A percentile compares a stretch with the other conserved stretches of the same genome.
These are phyloP conservation scores for Dasyprocta punctata DNA, from an alignment of 2,113 vertebrate genomes.

Conservation along the genomic window DNA sequence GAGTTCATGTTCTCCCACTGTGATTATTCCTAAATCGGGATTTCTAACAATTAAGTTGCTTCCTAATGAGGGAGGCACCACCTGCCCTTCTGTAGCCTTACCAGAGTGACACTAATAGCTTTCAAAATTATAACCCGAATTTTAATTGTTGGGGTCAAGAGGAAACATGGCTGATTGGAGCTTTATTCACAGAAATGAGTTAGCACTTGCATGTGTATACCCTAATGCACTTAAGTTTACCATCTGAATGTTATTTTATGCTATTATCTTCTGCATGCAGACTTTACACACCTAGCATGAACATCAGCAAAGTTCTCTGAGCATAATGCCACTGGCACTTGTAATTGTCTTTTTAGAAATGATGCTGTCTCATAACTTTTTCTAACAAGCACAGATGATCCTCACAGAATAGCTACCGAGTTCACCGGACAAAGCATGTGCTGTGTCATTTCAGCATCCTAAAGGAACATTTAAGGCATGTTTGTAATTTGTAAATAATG, in stretches of 20 bases:
- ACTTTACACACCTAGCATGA: conserved; percentile 46
- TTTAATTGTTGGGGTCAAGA: conserved; percentile 19
- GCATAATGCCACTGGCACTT: background rate
- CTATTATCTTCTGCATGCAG: conserved; percentile 54
- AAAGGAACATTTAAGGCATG: conserved; percentile 13
- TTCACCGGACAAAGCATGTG: background rate
- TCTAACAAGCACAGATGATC: background rate
- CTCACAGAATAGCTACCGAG: background rate
- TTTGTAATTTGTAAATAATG: conserved; percentile 66
- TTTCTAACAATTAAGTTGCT: background rate
- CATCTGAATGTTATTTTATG: conserved; percentile 28
- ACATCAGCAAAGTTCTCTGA: background rate
- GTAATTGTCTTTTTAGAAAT: conserved; percentile 11
- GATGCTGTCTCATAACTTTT: conserved; percentile 23
- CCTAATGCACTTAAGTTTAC: conserved; percentile 23
- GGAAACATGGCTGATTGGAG: conserved; percentile 34
- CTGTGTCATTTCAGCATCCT: conserved; percentile 14
- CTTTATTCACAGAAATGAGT: conserved; percentile 33
- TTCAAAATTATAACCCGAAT: conserved; percentile 27
- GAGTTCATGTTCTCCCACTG: background rate
- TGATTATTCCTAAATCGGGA: background rate
- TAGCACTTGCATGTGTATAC: conserved; percentile 31
- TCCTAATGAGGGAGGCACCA: background rate
- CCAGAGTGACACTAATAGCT: background rate
- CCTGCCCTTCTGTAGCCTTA: background rate